Evolutionary conservation across 1,140 invertebrate species (phyloP), one percentile per base, ranked within the genome.

Genomic region (Mycetomoellerius zeteki): DNA sequence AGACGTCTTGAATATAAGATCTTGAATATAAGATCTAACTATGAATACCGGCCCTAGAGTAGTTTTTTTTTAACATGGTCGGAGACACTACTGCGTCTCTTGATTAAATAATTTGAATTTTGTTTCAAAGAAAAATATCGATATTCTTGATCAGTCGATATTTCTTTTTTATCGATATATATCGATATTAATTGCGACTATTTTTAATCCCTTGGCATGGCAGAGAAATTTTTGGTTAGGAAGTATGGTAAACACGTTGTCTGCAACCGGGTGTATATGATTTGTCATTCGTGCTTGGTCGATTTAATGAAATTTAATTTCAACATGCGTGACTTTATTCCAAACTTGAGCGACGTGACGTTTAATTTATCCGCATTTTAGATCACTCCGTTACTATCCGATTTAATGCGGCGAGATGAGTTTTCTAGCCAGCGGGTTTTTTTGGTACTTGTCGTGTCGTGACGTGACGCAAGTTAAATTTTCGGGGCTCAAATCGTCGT

Each of bases 181-280:
- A 56, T 73, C 71, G 71, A 56, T 73, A 69, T 69, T 27, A 21
- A 3, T 72, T 54, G 19, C 71, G 16, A 2, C 16, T 64, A n/a
- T 10, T 0, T 30, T 73, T 3, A 52, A 30, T 33, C 16, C 1
- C 5, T 33, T 27, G 8, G 8, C 33, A 37, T 27, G 8, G 8
- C 33, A 37, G 7, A 76, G 4, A 37, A 37, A 37, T 37, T 76
- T 58, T 37, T 24, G 21, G 73, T 58, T 76, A 60, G 73, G 14
- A 69, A 27, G 37, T 37, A 69, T 69, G 65, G 21, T 43, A 76
- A 60, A 19, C 73, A 60, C 33, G 14, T 1, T 30, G 14, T 24
- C 1, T n/a, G 16, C 8, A 12, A 75, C 33, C 8, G 21, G 2
- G 12, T 60, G 7, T 14, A 10, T n/a, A n/a, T 3, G 10, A 12